phyloP scores from a whole-genome alignment of 1,140 invertebrate genomes.

The Zaprionus kolodkinae region DNA sequence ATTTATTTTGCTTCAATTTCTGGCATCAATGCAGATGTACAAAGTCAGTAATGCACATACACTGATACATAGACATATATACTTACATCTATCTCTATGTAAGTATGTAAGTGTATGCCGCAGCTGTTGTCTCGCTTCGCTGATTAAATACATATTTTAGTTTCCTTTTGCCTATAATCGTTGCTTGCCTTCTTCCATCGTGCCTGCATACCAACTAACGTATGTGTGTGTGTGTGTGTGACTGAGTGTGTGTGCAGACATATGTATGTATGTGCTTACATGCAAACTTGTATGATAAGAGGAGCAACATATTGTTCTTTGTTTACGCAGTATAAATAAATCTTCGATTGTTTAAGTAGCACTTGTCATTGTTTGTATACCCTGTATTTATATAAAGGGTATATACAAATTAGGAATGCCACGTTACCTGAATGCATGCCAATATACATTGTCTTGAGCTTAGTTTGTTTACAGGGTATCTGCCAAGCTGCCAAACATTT shows the following conservation, averaged over 20 bases:
- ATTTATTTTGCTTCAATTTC: constrained; percentile 53
- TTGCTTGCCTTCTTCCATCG: constrained; percentile 19
- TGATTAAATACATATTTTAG: constrained; percentile 49
- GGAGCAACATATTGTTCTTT: constrained; percentile 29
- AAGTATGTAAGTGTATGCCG: constrained; percentile 6
- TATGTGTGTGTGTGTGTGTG: constrained; percentile 6
- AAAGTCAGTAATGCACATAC: constrained; percentile 7
- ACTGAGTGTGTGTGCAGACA: not conserved
- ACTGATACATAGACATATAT: not conserved
- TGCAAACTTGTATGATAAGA: constrained; percentile 17
- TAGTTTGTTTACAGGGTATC: constrained; percentile 3
- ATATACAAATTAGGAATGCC: not conserved
- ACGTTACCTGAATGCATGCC: no score
- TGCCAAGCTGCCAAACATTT: not conserved
- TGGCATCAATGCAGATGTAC: constrained; percentile 41
- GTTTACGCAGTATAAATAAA: constrained; percentile 30
- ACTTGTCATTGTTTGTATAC: not conserved
- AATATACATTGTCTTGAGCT: not conserved
- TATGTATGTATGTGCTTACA: not conserved
- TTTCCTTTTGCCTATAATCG: constrained; percentile 47
- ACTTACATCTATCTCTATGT: constrained; percentile 36
- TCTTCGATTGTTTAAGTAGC: constrained; percentile 12
- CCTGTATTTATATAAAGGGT: not conserved
- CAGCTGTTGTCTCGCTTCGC: constrained; percentile 56
- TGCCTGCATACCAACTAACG: not conserved